These are phyloP conservation scores for Cremastobaeus sp. DNA, from an alignment of 2,888 invertebrate species.

Conservation along the genomic window DNA sequence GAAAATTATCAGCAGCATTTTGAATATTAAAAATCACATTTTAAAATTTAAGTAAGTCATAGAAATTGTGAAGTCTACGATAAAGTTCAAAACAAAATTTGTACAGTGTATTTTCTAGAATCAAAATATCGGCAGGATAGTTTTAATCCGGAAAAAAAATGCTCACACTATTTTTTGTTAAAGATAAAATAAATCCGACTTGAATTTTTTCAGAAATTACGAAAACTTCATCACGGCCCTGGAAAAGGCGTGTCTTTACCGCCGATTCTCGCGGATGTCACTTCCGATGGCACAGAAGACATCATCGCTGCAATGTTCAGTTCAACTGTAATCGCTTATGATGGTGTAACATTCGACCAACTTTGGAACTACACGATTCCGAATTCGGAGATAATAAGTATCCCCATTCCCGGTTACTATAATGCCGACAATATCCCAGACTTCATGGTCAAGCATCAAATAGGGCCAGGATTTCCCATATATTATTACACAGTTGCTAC, in stretches of 20 bases:
- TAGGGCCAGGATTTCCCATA: conserved; percentile 85
- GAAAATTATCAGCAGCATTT: too few relatives aligned
- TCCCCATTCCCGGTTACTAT: conserved; percentile 88
- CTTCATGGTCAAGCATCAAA: conserved; percentile 85
- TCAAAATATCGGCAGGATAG: too few relatives aligned
- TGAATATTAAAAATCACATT: too few relatives aligned
- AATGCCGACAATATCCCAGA: conserved; percentile 88
- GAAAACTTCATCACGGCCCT: conserved; percentile 81
- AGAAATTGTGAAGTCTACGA: too few relatives aligned
- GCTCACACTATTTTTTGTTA: not conserved
- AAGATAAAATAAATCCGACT: not conserved
- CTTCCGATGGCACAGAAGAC: conserved; percentile 84
- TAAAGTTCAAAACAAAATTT: too few relatives aligned
- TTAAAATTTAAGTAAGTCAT: too few relatives aligned
- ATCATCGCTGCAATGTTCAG: conserved; percentile 87
- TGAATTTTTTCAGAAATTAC: conserved; percentile 78
- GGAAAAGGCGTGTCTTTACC: conserved; percentile 84
- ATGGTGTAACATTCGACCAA: conserved; percentile 83
- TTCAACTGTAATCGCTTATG: conserved; percentile 85
- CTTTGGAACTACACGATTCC: conserved; percentile 87
- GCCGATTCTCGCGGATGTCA: conserved; percentile 85
- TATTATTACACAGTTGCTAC: conserved; percentile 86
- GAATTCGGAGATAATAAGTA: conserved; percentile 85
- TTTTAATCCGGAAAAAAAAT: too few relatives aligned
- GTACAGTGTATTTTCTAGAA: too few relatives aligned